Evolutionary conservation across 2,888 invertebrate genomes (phyloP), one percentile per base, ranked within the genome.

Genomic region (Acleris emargana): DNA sequence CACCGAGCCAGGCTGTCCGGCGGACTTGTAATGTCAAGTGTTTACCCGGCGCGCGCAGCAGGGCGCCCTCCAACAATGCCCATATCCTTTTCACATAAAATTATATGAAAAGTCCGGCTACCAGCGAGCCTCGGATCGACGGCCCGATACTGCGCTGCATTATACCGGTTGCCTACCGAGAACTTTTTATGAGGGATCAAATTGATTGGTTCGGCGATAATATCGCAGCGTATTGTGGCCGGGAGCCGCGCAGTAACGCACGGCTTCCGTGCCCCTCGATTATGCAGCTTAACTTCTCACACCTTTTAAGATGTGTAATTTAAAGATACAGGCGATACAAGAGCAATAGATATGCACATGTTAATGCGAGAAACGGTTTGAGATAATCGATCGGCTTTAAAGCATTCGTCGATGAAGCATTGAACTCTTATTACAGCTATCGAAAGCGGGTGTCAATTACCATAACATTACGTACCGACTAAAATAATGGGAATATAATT

Each of bases 31-130:
- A 91, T 91, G 89, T 89, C 90, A 88, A 91, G 91, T 90, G 90
- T 91, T 92, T 91, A 92, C 89, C 83, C 84, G 76, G 82, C 76
- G 82, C 77, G 74, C 91, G 68, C 92, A 84, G 90, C 91, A 78
- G 91, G 91, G 78, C 71, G 89, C 79, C 90, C 73, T 73, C 81
- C 87, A 91, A 92, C 92, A 92, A 92, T 91, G 82, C 89, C 84
- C 88, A 83, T 91, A 91, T 91, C 92, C 92, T 91, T 92, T 91
- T 91, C 91, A 88, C 88, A 91, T 92, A 91, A 92, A 91, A 91
- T 66, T 91, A 91, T 90, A 90, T 89, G 89, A 88, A 90, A 91
- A 90, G 83, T 87, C 87, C 81, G 77, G 83, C 89, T 89, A 87
- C 87, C 87, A 87, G 79, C 81, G 75, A 83, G 80, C 76, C 82